These are phyloP conservation scores for Dipodomys ordii DNA, from an alignment of 2,113 vertebrate genomes.

Conservation along the genomic window DNA sequence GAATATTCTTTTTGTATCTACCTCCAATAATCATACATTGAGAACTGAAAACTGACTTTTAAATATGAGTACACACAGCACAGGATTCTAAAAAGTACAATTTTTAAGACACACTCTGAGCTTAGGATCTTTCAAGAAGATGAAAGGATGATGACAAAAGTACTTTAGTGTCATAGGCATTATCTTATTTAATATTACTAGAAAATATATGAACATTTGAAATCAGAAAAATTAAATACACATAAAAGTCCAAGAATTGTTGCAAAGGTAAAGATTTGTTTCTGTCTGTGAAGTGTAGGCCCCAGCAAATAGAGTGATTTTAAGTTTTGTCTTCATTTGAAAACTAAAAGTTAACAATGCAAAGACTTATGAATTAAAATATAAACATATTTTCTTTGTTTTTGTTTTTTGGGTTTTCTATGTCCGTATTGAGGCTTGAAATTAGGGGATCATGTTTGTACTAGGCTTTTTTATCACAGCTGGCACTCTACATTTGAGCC, in stretches of 20 bases:
- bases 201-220: neutral
- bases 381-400: neutral
- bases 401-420: too few relatives aligned
- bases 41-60: neutral
- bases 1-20: neutral
- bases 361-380: constrained; percentile 13
- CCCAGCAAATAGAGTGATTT: neutral
- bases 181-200: neutral
- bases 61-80: neutral
- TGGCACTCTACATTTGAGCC: too few relatives aligned
- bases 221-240: neutral
- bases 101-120: neutral
- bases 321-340: constrained; percentile 7
- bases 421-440: too few relatives aligned
- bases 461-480: too few relatives aligned
- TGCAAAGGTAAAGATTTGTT: neutral
- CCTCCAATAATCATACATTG: neutral
- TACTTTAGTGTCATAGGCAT: neutral
- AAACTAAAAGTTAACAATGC: constrained; percentile 52
- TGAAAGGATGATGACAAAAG: neutral
- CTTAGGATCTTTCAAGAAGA: neutral
- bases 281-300: neutral
- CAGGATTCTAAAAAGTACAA: neutral
- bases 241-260: neutral
- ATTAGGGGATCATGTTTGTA: too few relatives aligned